Evolutionary conservation across 1,140 invertebrate species (phyloP).

Genomic region (Atopsyche davidsoni): DNA sequence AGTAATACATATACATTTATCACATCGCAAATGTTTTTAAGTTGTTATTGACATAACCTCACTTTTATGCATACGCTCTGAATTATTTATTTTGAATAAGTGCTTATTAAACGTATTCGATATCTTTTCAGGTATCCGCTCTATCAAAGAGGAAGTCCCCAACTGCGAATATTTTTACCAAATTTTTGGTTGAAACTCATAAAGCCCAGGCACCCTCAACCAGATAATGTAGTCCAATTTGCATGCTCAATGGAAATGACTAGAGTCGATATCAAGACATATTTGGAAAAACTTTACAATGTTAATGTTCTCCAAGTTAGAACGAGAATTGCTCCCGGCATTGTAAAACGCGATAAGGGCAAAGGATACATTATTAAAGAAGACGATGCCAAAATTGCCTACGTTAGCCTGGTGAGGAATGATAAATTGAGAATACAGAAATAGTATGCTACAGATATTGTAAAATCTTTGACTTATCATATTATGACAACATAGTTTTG

Average conservation of each 20-base stretch:
- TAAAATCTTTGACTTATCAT: no score
- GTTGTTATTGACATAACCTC: no score
- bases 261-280: conserved; percentile 80
- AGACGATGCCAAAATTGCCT: conserved; percentile 79
- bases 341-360: conserved; percentile 42
- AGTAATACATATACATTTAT: no score
- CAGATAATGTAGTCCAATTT: conserved; percentile 75
- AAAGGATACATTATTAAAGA: conserved; percentile 67
- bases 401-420: conserved; percentile 68
- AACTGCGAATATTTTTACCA: conserved; percentile 81
- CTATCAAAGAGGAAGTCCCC: conserved; percentile 84
- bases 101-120: no score
- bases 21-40: no score
- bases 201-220: conserved; percentile 53
- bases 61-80: no score
- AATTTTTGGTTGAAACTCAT: conserved; percentile 94
- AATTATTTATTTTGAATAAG: no score
- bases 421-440: not conserved
- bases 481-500: no score
- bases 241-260: conserved; percentile 86
- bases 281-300: conserved; percentile 92
- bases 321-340: conserved; percentile 64
- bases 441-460: no score
- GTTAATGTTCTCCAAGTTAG: conserved; percentile 67
- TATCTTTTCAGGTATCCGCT: conserved; percentile 68